Evolutionary conservation across 2,888 invertebrate species (phyloP).

Genomic region (Xestia ashworthii): DNA sequence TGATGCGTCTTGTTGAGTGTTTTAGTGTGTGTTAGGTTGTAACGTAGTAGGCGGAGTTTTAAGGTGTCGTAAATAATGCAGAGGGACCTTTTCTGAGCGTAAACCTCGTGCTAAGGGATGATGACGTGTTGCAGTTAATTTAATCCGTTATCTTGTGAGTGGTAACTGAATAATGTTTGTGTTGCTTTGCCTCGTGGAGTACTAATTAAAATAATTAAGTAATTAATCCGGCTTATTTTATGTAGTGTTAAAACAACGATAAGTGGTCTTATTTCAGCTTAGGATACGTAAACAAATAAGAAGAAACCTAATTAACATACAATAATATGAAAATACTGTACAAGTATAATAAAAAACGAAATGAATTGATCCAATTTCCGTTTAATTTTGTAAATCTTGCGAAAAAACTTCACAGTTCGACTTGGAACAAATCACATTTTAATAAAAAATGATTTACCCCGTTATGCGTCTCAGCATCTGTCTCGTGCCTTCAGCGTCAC

Average conservation of each 20-base stretch:
- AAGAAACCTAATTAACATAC: not conserved
- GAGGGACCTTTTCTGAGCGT: slow-evolving; percentile 41
- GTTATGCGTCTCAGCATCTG: slow-evolving; percentile 33
- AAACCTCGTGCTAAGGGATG: slow-evolving; percentile 37
- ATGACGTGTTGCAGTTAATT: slow-evolving; percentile 57
- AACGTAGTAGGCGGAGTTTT: slow-evolving; percentile 40
- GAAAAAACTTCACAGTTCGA: not conserved
- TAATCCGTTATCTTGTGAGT: slow-evolving; percentile 22
- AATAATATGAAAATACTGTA: not conserved
- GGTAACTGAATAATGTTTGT: slow-evolving; percentile 18
- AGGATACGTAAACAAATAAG: not conserved
- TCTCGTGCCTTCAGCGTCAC: slow-evolving; percentile 35
- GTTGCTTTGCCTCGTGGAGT: slow-evolving; percentile 1
- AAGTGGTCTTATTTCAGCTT: not conserved
- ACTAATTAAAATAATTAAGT: not conserved
- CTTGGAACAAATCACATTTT: slow-evolving; percentile 19
- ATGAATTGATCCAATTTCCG: not conserved
- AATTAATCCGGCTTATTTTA: not conserved
- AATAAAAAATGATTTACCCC: slow-evolving; percentile 39
- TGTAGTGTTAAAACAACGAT: not conserved
- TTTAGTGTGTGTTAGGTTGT: slow-evolving; percentile 54
- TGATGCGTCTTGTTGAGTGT: slow-evolving; percentile 44
- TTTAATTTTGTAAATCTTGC: not conserved
- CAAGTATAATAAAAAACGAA: not conserved
- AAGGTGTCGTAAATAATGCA: slow-evolving; percentile 63